Evolutionary conservation across 2,113 vertebrate genomes (phyloP).

Genomic region (Catagonus wagneri): DNA sequence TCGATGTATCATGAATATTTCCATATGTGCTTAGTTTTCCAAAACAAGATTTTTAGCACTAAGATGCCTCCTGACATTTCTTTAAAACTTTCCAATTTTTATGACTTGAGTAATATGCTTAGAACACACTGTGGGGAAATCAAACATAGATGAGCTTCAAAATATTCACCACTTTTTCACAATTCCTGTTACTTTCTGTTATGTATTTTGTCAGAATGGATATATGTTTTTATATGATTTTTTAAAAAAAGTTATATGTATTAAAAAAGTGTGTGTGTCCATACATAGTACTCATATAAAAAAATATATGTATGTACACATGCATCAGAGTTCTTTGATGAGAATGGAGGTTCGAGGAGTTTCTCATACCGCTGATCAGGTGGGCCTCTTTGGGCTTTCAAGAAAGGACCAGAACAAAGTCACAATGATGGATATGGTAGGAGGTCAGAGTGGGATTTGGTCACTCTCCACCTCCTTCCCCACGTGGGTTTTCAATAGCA

Average conservation of each 20-base stretch:
- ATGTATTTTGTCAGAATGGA: not conserved
- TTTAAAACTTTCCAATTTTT: not conserved
- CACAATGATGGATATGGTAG: not conserved
- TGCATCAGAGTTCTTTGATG: not conserved
- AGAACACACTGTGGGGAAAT: not conserved
- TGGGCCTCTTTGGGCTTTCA: not conserved
- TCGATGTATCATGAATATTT: not conserved
- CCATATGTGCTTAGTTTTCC: not conserved
- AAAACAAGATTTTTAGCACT: slow-evolving; percentile 37
- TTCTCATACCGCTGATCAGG: not conserved
- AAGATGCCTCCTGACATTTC: not conserved
- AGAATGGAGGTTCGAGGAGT: not conserved
- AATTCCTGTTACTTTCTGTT: not conserved
- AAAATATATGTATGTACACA: not conserved
- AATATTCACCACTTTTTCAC: not conserved
- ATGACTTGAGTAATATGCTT: not conserved
- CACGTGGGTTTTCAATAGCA: not conserved
- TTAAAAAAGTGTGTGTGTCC: not conserved
- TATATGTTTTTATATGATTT: not conserved
- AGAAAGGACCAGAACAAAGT: not conserved
- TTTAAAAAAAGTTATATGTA: not conserved
- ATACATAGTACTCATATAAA: no score
- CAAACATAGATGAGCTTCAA: not conserved
- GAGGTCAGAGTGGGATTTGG: not conserved
- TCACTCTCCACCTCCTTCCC: no score